Conservation (phyloP, 2,888 invertebrate species). For the Hemicrepidius hirtus region DNA sequence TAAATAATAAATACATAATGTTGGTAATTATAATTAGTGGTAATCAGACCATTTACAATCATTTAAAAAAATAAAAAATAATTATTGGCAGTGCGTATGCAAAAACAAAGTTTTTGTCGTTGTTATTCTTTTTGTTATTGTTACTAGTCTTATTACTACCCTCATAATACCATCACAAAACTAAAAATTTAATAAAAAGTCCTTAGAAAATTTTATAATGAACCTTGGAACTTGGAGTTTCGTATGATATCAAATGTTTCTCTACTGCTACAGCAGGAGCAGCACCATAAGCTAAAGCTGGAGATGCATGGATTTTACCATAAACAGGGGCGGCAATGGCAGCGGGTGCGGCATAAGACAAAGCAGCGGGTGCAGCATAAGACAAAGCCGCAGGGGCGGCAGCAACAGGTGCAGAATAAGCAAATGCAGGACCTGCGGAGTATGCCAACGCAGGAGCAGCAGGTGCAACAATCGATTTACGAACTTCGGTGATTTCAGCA, state of each 20-base stretch:
- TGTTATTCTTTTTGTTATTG: slow-evolving; percentile 23
- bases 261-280: not conserved
- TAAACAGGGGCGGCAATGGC: slow-evolving; percentile 68
- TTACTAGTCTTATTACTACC: slow-evolving; percentile 19
- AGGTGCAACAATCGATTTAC: not conserved
- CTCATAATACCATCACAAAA: slow-evolving; percentile 9
- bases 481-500: not conserved
- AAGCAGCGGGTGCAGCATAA: not conserved
- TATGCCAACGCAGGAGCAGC: not conserved
- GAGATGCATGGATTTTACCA: slow-evolving; percentile 44
- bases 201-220: slow-evolving; percentile 12
- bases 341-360: slow-evolving; percentile 52
- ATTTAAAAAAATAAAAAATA: slow-evolving; percentile 5
- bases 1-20: slow-evolving; percentile 9
- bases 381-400: not conserved
- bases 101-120: slow-evolving; percentile 8
- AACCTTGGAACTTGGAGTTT: not conserved
- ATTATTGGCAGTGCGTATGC: slow-evolving; percentile 17
- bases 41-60: slow-evolving; percentile 9
- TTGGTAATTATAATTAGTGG: slow-evolving; percentile 31
- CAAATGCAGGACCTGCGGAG: not conserved
- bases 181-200: slow-evolving; percentile 22
- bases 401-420: not conserved
- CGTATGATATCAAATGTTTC: not conserved
- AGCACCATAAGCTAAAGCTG: slow-evolving; percentile 59